Conservation (phyloP, 2,888 invertebrate genomes). For the Parnassius orleans region DNA sequence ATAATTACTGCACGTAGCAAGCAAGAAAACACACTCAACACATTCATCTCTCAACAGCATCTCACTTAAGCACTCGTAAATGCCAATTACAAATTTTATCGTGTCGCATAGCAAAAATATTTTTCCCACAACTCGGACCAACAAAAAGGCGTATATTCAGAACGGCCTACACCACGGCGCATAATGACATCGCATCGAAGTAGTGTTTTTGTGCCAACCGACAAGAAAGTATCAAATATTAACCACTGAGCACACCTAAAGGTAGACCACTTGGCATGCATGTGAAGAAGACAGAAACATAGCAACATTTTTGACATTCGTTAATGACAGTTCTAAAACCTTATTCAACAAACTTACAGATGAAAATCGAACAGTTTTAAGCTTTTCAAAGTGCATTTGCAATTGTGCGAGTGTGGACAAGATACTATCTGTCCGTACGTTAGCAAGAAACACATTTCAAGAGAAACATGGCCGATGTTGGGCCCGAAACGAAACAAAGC, state of each 20-base stretch:
- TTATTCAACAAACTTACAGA: conserved; percentile 38
- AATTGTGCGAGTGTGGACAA: conserved; percentile 56
- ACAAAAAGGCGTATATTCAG: conserved; percentile 39
- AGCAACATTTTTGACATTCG: conserved; percentile 30
- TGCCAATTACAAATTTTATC: conserved; percentile 35
- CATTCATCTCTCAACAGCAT: neutral
- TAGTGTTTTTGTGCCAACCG: conserved; percentile 48
- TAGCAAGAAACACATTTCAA: conserved; percentile 80
- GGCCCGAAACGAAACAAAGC: conserved; percentile 77
- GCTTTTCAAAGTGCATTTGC: conserved; percentile 39
- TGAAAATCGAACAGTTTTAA: conserved; percentile 38
- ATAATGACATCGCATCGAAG: conserved; percentile 52
- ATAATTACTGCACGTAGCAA: neutral
- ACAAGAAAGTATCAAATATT: conserved; percentile 80
- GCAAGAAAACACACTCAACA: neutral
- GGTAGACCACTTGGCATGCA: conserved; percentile 69
- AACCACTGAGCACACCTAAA: conserved; percentile 75
- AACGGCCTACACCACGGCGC: conserved; percentile 45
- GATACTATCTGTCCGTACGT: conserved; percentile 75
- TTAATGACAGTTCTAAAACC: conserved; percentile 23
- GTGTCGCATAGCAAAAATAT: conserved; percentile 37
- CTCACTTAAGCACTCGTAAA: conserved; percentile 2
- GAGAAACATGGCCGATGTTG: conserved; percentile 75
- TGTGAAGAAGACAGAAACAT: conserved; percentile 64
- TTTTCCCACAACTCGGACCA: conserved; percentile 32